Evolutionary conservation across 2,888 invertebrate species (phyloP), one percentile per base, ranked within the genome.

Genomic region (Tenthredo amoena): DNA sequence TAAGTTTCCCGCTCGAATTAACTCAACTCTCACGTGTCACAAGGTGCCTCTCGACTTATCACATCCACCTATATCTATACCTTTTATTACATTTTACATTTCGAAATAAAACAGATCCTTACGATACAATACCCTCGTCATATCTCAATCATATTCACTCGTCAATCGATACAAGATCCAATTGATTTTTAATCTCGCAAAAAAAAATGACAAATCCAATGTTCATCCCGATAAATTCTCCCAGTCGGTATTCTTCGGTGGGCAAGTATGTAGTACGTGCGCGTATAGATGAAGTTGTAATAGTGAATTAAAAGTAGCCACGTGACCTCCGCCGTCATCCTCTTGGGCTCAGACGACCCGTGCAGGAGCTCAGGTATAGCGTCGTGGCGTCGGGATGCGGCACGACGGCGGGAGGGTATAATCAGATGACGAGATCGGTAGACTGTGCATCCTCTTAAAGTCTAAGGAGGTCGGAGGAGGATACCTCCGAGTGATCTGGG

Each of bases 351-450:
- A 37, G 81, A 37, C 62, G 58, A 62, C 81, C 50, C 31, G 81
- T 62, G 50, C 18, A 21, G 9, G 5, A 55, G 34, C 77, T 55
- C 62, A 81, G 58, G 62, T 81, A 81, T 21, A 40, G 9, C 31
- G 68, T 34, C 50, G 50, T 77, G 77, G 55, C 43, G 47, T 74
- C 74, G 40, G 47, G 40, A 74, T 26, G 50, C 77, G 68, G 34
- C 68, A 62, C 18, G 47, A 50, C 68, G 43, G 26, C 31, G 68
- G 47, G 26, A 47, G 31, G 71, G 50, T 83, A 71, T 92, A 92
- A 92, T 92, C 92, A 91, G 92, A 92, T 91, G 89, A 92, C 89
- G 89, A 92, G 92, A 92, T 91, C 92, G 91, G 89, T 90, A 89
- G 90, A 90, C 90, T 90, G 90, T 89, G 90, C 89, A 91, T 90